Conservation (phyloP, 2,888 invertebrate species). For the Timema cristinae region DNA sequence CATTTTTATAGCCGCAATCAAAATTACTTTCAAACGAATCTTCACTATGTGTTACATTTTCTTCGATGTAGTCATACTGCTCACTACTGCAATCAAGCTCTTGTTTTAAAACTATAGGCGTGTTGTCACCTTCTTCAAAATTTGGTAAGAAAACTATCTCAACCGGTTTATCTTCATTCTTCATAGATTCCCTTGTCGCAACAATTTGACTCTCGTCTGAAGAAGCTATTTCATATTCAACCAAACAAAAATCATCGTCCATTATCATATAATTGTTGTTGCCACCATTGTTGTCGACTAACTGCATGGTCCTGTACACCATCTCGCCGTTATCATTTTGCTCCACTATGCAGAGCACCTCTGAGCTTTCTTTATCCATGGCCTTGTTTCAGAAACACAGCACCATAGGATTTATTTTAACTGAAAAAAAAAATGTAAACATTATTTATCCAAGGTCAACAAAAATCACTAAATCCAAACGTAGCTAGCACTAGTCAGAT, state of each 20-base stretch:
- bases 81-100: slow-evolving; percentile 5
- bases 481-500: no score
- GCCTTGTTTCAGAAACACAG: no score
- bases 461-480: no score
- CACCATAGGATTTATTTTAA: no score
- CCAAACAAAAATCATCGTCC: slow-evolving; percentile 10
- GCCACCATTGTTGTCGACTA: not conserved
- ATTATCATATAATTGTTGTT: not conserved
- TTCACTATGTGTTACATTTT: not conserved
- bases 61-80: no score
- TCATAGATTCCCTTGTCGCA: not conserved
- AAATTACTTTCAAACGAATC: not conserved
- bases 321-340: slow-evolving; percentile 8
- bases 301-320: not conserved
- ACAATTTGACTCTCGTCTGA: not conserved
- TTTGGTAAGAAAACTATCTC: slow-evolving; percentile 5
- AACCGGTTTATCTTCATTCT: not conserved
- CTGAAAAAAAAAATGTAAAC: no score
- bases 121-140: not conserved
- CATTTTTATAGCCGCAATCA: no score
- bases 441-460: no score
- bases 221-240: slow-evolving; percentile 4
- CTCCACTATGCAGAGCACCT: slow-evolving; percentile 2
- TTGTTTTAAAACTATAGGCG: not conserved
- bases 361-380: not conserved